Conservation (phyloP, 2,113 vertebrate genomes). For the Nipponia nippon region DNA sequence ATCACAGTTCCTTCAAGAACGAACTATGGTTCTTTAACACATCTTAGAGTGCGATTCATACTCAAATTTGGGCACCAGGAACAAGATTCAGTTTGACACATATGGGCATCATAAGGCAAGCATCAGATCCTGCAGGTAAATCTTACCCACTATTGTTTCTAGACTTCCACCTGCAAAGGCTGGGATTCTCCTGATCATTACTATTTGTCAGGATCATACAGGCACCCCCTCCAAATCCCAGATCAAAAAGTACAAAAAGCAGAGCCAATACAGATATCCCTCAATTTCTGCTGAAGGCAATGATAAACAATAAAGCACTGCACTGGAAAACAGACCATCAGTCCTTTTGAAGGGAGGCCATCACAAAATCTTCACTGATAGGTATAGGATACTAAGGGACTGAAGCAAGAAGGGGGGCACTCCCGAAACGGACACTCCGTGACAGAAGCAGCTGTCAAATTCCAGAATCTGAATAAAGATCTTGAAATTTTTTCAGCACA, state of each 20-base stretch:
- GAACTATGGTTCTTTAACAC: background rate
- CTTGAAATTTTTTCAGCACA: background rate
- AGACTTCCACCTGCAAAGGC: background rate
- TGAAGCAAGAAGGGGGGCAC: background rate
- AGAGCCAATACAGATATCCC: background rate
- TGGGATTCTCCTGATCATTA: background rate
- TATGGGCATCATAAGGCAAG: background rate
- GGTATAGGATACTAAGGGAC: background rate
- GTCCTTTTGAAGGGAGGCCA: background rate
- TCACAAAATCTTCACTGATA: background rate
- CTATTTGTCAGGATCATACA: background rate
- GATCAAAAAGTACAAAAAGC: background rate
- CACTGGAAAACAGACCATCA: background rate
- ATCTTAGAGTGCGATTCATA: background rate
- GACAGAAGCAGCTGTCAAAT: background rate
- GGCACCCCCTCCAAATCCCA: background rate
- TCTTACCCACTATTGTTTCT: background rate
- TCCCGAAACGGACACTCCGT: background rate
- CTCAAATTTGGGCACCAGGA: background rate
- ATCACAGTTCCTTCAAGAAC: background rate
- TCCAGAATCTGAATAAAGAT: background rate
- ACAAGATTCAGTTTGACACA: background rate
- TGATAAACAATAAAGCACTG: background rate
- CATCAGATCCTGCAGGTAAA: background rate
- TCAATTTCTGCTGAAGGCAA: background rate